Conservation (phyloP, 2,888 invertebrate genomes). For the Lepeophtheirus nordmannii region DNA sequence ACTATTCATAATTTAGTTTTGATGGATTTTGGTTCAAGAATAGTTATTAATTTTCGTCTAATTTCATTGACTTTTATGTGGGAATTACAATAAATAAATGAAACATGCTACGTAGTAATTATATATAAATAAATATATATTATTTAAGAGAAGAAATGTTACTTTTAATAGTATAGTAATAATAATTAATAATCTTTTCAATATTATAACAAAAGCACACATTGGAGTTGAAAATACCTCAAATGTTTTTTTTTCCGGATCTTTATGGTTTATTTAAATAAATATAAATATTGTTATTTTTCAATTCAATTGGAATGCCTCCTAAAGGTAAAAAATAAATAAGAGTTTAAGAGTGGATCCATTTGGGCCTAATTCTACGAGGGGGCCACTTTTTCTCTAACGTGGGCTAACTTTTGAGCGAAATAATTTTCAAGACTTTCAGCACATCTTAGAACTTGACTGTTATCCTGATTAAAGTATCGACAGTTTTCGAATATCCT, state of each 20-base stretch:
- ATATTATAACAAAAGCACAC: constrained; percentile 1
- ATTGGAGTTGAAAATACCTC: background rate
- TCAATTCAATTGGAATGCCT: no score
- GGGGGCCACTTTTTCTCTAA: constrained; percentile 26
- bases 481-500: constrained; percentile 98
- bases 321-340: background rate
- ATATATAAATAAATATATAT: constrained; percentile 2
- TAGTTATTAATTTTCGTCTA: no score
- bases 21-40: no score
- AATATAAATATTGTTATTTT: no score
- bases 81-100: background rate
- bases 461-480: constrained; percentile 87
- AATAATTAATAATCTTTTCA: background rate
- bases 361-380: background rate
- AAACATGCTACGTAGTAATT: background rate
- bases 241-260: no score
- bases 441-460: constrained; percentile 88
- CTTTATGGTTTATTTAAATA: no score
- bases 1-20: no score
- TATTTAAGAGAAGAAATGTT: background rate
- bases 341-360: background rate
- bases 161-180: background rate
- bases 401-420: constrained; percentile 58
- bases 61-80: no score
- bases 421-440: constrained; percentile 88